Base-by-base conservation (phyloP, 2,113 vertebrate species). In the Tyto alba region DNA sequence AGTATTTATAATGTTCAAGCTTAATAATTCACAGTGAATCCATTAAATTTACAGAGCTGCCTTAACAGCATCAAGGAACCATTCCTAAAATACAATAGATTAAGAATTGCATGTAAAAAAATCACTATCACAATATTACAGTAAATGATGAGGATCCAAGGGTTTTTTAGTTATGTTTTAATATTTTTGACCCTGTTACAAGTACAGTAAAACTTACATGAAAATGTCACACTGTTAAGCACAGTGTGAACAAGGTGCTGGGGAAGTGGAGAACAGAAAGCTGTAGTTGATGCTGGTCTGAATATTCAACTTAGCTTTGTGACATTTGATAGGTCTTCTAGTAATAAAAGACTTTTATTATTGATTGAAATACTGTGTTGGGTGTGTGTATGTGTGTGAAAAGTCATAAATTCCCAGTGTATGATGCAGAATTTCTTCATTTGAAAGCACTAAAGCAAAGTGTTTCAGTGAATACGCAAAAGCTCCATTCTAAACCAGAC, bases 21-120 rank as follows among this genome's bases (percentile, higher is more conserved):
- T 78, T 92, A 94, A 84, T 97, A 85, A 94, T 95, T 98, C 55
- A 89, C 86, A 88, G 56, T 56, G 76, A 89, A 64, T 82, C 56
- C 68, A 62, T 91, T 94, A 78, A 57, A 78, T 62, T 96, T 97
- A 84, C 38, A 72, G 66, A 90, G 43, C 10, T 94, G 32, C 23
- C 88, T 56, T 83, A 91, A 68, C 57, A 48, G 41, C 63, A 88
- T 66, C 64, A 96, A 96, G 68, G 52, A 94, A 67, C 19, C 5
- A 22, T 59, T 62, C 22, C 29, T 74, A 40, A 82, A 83, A 55
- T n/a, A 76, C n/a, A 77, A 29, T 32, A 69, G 29, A 53, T 45
- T 41, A 77, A 41, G 34, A 74, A 52, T 3, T 56, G 21, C 2
- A 2, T 1, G 2, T 25, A 26, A 56, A 85, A 67, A 71, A 77